Base-by-base conservation (phyloP, 1,140 invertebrate species). In the Drosophila lacteicornis region DNA sequence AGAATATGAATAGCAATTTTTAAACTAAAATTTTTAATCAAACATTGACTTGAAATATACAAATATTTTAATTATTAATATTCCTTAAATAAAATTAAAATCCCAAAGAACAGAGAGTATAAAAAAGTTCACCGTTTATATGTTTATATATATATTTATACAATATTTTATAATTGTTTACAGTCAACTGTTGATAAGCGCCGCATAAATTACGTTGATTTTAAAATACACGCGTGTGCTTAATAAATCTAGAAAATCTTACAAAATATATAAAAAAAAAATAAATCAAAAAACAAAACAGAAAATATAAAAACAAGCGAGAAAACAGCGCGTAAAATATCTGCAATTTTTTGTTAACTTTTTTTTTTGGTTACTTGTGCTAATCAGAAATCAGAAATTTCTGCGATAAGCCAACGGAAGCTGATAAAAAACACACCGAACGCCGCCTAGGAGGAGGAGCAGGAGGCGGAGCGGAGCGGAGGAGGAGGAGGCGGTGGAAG, bases 171-270 rank as follows among this genome's bases (percentile, higher is more conserved):
- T 55, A 38, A 55, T 59, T 68, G 50, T 77, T 77, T 77, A 56
- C 58, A 80, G 79, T 68, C 65, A 46, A 45, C 62, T 69, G 68
- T 67, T 78, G 68, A 80, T 84, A 84, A 80, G 67, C 57, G 70
- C 45, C 49, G 76, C 76, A 79, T 83, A 83, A 83, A 75, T 73
- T 82, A 67, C 60, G 55, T 58, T 87, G 75, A 82, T 80, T 79
- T 51, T 73, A 76, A 74, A 68, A 57, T 45, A 47, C 47, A 43
- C 53, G 66, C 51, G 45, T 40, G 40, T 74, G 46, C 43, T 66
- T 46, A 47, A 63, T 33, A 81, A 80, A 66, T 73, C 51, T 4
- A 30, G 51, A n/a, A 22, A 77, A 59, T 68, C 33, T 33, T 33
- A 33, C 30, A 33, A 33, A 30, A 33, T 33, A 33, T 33, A 33